Evolutionary conservation across 2,888 invertebrate genomes (phyloP).

Genomic region (Leptura quadrifasciata): DNA sequence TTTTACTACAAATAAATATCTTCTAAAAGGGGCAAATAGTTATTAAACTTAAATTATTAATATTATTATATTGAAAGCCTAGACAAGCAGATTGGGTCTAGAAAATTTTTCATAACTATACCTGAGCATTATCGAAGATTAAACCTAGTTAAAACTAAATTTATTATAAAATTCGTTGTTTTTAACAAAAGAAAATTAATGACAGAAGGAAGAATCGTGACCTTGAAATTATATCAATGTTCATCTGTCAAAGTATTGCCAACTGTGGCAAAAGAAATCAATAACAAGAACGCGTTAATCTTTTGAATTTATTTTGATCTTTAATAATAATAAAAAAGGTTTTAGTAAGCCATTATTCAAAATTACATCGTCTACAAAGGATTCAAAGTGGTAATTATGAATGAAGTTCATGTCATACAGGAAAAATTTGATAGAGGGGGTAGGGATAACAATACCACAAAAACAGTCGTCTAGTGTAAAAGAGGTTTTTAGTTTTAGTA

Average conservation of each 20-base stretch:
- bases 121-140: constrained; percentile 41
- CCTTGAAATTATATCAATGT: constrained; percentile 41
- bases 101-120: background rate
- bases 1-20: constrained; percentile 1
- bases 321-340: too few species aligned
- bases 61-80: background rate
- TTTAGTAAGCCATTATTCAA: background rate
- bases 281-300: constrained; percentile 3
- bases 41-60: background rate
- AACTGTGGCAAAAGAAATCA: constrained; percentile 10
- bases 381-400: background rate
- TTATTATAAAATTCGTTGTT: constrained; percentile 45
- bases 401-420: background rate
- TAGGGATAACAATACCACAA: constrained; percentile 2
- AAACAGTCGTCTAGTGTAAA: constrained; percentile 5
- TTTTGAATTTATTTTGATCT: background rate
- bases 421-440: constrained; percentile 1
- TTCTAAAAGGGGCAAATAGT: background rate
- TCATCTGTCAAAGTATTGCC: constrained; percentile 30
- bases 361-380: background rate
- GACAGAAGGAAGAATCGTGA: constrained; percentile 34
- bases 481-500: background rate
- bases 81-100: background rate
- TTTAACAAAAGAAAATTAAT: constrained; percentile 37
- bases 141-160: constrained; percentile 27